Evolutionary conservation across 2,888 invertebrate species (phyloP), one percentile per base, ranked within the genome.

Genomic region (Spodoptera exigua): DNA sequence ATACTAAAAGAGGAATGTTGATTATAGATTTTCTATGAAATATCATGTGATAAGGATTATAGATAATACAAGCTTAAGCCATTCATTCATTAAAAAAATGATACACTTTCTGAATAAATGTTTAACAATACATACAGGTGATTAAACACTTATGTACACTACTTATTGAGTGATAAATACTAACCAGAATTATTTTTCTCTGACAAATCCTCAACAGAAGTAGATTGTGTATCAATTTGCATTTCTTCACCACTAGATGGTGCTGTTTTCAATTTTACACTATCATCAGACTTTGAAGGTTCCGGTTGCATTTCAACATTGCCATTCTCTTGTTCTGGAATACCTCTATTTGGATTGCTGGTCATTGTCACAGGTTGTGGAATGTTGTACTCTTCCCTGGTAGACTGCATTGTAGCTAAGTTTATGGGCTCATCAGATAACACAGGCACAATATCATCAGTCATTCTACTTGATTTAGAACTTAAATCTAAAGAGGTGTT

Each of bases 401-500:
- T 78, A 70, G 73, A 80, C 66, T 89, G 91, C 68, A 91, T 85
- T 1, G 93, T 89, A 0, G 93, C 93, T 65, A 94, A 83, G 76
- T 94, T 94, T 45, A 94, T 94, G 7, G 94, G 94, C 67, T 94
- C 93, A 72, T 94, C 93, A 54, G 83, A 80, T 58, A 88, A 74
- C 44, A 85, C 78, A 69, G 89, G 86, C 63, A 87, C 82, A 71
- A 82, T 79, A 56, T 88, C 89, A 37, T 91, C 90, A 71, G 76
- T 73, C 63, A 82, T 71, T 78, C 85, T 87, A 80, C 81, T 88
- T 36, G 90, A 83, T 78, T 89, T 93, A 46, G 92, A 85, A 83
- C 90, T 93, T 84, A 94, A 84, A 83, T 94, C 93, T 84, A 94
- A 75, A 40, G 93, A 92, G 59, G 81, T 81, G 78, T 85, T 86